Conservation (phyloP, 2,113 vertebrate species). For the Calidris pygmaea region DNA sequence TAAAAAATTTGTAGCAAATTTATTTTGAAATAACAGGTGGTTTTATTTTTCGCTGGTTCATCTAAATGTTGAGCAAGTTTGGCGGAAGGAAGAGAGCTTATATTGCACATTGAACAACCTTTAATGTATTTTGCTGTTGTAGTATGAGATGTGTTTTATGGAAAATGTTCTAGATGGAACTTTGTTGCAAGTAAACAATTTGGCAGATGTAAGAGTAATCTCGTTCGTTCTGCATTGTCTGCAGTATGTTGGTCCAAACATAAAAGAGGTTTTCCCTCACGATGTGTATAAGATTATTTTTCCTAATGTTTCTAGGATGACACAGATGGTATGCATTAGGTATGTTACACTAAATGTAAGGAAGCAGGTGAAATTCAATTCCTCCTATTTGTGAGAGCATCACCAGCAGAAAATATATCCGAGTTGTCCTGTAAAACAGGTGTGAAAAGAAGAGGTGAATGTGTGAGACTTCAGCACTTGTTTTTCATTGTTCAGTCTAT, state of each 20-base stretch:
- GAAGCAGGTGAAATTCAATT: not conserved
- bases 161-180: not conserved
- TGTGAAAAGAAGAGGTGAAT: not conserved
- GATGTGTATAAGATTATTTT: not conserved
- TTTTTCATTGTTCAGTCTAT: not conserved
- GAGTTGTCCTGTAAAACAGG: not conserved
- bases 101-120: not conserved
- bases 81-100: not conserved
- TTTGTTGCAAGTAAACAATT: not conserved
- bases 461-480: not conserved
- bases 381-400: not conserved
- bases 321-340: not conserved
- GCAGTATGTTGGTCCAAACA: not conserved
- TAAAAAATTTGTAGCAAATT: not conserved
- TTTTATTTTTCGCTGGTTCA: not conserved
- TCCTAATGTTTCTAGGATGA: not conserved
- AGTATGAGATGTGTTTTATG: not conserved
- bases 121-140: not conserved
- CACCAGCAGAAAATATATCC: not conserved
- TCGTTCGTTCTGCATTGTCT: rapidly evolving
- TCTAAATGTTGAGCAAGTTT: not conserved
- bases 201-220: not conserved
- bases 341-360: not conserved
- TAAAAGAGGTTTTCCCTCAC: not conserved
- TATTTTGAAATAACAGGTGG: not conserved